A percentile compares a stretch with the other conserved stretches of the same genome.
Evolutionary conservation across 2,888 invertebrate genomes (phyloP).

Genomic region (Biston betularia): DNA sequence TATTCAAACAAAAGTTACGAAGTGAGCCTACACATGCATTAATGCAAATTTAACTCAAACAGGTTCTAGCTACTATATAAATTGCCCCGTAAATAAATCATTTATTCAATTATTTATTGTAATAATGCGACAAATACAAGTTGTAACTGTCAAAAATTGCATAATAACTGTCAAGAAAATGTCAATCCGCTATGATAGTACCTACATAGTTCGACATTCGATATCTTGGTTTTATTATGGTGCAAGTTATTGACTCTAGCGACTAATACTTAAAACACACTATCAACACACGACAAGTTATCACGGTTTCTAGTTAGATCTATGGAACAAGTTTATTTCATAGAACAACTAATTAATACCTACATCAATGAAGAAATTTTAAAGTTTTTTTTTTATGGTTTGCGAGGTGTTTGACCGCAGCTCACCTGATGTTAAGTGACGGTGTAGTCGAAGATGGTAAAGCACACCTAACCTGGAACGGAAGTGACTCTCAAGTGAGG

Average conservation of each 20-base stretch:
- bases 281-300: too few relatives aligned
- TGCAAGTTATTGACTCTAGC: slow-evolving; percentile 44
- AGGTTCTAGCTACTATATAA: slow-evolving; percentile 11
- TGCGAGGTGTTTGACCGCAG: too few relatives aligned
- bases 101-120: slow-evolving; percentile 22
- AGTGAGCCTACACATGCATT: neutral
- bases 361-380: too few relatives aligned
- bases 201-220: slow-evolving; percentile 69
- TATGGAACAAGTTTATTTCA: too few relatives aligned
- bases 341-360: too few relatives aligned
- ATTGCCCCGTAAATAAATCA: slow-evolving; percentile 27
- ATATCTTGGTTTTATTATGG: slow-evolving; percentile 58
- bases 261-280: neutral
- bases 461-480: too few relatives aligned
- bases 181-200: slow-evolving; percentile 64
- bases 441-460: too few relatives aligned
- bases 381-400: too few relatives aligned
- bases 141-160: slow-evolving; percentile 61
- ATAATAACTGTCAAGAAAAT: slow-evolving; percentile 69
- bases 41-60: slow-evolving; percentile 16
- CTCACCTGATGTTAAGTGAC: too few relatives aligned
- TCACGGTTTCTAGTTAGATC: too few relatives aligned
- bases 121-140: slow-evolving; percentile 48
- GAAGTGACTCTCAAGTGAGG: too few relatives aligned
- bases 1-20: neutral